These are phyloP conservation scores for Onthophagus sagittarius DNA, from an alignment of 2,888 invertebrate species.

Conservation along the genomic window DNA sequence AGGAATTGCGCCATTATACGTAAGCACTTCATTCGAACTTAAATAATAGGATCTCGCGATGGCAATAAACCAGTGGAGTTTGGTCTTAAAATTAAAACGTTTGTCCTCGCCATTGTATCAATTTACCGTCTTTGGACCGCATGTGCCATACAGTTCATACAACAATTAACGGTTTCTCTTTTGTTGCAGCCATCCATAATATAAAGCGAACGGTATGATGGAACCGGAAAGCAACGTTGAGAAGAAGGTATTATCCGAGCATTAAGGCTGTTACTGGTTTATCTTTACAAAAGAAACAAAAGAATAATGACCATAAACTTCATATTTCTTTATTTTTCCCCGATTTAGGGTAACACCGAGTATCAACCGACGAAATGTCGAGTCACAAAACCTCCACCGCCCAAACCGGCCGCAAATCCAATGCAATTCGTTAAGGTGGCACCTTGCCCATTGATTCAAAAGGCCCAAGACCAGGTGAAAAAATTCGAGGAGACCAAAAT, in stretches of 20 bases:
- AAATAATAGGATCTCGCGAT: not conserved
- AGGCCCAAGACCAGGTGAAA: conserved; percentile 80
- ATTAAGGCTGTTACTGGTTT: no score
- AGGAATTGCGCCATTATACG: not conserved
- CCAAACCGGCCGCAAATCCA: conserved; percentile 81
- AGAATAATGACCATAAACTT: no score
- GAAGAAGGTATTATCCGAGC: not conserved
- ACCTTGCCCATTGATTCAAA: conserved; percentile 80
- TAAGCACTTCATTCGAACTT: not conserved
- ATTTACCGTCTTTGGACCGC: not conserved
- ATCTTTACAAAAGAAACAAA: no score
- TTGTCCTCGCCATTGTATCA: not conserved
- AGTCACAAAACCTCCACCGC: conserved; percentile 69
- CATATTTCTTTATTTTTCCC: not conserved
- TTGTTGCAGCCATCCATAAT: not conserved
- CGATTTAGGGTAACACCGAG: conserved; percentile 43
- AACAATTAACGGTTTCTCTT: not conserved
- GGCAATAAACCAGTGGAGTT: not conserved
- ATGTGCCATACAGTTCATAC: not conserved
- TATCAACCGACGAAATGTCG: conserved; percentile 51
- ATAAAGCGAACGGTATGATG: not conserved
- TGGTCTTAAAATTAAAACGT: not conserved
- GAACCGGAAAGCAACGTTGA: not conserved
- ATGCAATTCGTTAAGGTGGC: conserved; percentile 87
- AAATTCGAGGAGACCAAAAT: conserved; percentile 82